A percentile compares a stretch with the other conserved stretches of the same genome.
Conservation (phyloP, 92 coral and sea anemone genomes). For the Blastomussa wellsi region DNA sequence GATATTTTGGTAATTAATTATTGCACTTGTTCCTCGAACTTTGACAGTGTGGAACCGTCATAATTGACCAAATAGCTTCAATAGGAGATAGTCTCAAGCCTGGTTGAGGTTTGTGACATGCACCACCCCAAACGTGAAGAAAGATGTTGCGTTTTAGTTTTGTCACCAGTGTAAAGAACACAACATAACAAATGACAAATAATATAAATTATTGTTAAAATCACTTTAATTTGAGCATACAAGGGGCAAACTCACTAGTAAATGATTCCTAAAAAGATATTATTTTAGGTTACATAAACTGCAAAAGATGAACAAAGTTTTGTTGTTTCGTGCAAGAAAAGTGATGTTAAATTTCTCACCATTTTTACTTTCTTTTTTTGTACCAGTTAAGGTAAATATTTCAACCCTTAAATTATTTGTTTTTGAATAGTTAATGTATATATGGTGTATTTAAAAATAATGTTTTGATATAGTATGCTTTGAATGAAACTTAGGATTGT, state of each 20-base stretch:
- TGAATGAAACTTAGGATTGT: too few species aligned
- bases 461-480: neutral
- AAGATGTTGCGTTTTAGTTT: too few species aligned
- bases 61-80: too few species aligned
- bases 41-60: too few species aligned
- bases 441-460: neutral
- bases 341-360: neutral
- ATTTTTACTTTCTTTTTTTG: neutral
- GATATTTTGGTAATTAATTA: too few species aligned
- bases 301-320: neutral
- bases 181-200: too few species aligned
- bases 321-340: neutral
- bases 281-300: neutral
- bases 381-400: neutral
- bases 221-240: neutral
- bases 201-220: neutral
- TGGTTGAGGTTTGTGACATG: too few species aligned
- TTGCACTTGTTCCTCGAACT: too few species aligned
- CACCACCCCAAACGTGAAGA: too few species aligned
- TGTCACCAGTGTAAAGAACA: too few species aligned
- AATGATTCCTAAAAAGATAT: neutral
- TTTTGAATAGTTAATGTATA: neutral
- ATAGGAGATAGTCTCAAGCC: too few species aligned
- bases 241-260: neutral
- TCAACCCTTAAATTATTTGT: neutral